Conservation (phyloP, 2,888 invertebrate species). For the Cistogaster globosa region DNA sequence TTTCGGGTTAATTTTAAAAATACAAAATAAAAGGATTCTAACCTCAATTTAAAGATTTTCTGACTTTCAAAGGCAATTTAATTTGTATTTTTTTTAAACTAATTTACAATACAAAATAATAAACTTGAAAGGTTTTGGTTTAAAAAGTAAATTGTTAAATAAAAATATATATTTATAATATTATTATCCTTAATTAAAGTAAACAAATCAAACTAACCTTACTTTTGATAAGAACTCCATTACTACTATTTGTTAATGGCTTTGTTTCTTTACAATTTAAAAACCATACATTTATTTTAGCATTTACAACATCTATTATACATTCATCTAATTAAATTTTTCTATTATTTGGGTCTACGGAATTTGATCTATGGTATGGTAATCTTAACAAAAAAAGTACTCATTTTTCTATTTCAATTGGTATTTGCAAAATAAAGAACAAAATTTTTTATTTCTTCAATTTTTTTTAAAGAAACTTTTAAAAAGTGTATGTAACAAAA, state of each 20-base stretch:
- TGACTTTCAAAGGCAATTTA: slow-evolving; percentile 25
- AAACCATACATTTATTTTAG: slow-evolving; percentile 51
- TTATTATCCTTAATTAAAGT: slow-evolving; percentile 44
- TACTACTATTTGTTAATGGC: slow-evolving; percentile 41
- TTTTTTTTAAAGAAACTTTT: neutral
- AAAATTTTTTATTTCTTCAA: slow-evolving; percentile 69
- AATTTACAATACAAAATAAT: slow-evolving; percentile 33
- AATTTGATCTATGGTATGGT: slow-evolving; percentile 63
- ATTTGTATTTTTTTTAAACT: slow-evolving; percentile 35
- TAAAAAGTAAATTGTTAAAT: slow-evolving; percentile 12
- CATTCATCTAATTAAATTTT: slow-evolving; percentile 31
- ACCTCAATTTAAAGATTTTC: slow-evolving; percentile 43
- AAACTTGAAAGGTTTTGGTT: slow-evolving; percentile 63
- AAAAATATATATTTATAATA: neutral
- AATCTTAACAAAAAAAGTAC: slow-evolving; percentile 26
- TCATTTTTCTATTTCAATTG: slow-evolving; percentile 68
- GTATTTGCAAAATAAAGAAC: slow-evolving; percentile 76
- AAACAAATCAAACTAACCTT: slow-evolving; percentile 62
- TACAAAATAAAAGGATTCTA: slow-evolving; percentile 24
- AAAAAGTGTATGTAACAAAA: neutral
- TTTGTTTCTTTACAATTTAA: slow-evolving; percentile 40
- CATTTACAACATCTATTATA: slow-evolving; percentile 42
- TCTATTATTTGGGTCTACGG: slow-evolving; percentile 54
- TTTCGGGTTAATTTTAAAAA: slow-evolving; percentile 78
- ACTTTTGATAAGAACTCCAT: slow-evolving; percentile 27